phyloP scores from a whole-genome alignment of 2,113 vertebrate species.

The Poicephalus gulielmi region DNA sequence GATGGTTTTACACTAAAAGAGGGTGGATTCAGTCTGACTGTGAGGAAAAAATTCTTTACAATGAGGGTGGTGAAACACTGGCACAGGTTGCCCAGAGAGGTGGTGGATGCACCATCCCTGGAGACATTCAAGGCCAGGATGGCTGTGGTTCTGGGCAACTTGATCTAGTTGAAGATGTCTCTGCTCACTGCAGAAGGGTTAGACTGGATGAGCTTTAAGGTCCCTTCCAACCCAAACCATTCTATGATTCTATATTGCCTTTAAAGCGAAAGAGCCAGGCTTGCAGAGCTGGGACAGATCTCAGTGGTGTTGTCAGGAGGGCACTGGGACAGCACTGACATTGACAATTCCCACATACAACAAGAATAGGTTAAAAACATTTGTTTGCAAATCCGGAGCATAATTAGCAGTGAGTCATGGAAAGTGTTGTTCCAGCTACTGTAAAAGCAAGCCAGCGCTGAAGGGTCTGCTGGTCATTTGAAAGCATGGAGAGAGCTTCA shows the following conservation, averaged over 20 bases:
- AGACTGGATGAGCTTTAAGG: background rate
- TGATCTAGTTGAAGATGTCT: background rate
- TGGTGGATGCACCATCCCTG: background rate
- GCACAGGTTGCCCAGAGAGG: background rate
- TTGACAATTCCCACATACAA: background rate
- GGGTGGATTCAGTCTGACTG: background rate
- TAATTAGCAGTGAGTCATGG: background rate
- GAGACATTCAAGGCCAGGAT: background rate
- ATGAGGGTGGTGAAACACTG: background rate
- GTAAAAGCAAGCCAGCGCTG: background rate
- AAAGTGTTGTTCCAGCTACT: background rate
- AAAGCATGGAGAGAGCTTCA: background rate
- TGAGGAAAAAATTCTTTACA: background rate
- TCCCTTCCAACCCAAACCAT: background rate
- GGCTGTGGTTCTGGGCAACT: background rate
- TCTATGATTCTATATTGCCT: background rate
- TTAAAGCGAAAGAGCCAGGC: background rate
- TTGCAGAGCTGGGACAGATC: background rate
- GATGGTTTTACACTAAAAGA: background rate
- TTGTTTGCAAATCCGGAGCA: background rate
- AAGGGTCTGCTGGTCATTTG: slow-evolving; percentile 39
- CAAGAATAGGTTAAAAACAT: background rate
- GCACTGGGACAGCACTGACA: background rate
- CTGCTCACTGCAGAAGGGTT: background rate
- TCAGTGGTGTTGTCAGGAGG: background rate